Evolutionary conservation across 2,888 invertebrate species (phyloP).

Genomic region (Platycheirus albimanus): DNA sequence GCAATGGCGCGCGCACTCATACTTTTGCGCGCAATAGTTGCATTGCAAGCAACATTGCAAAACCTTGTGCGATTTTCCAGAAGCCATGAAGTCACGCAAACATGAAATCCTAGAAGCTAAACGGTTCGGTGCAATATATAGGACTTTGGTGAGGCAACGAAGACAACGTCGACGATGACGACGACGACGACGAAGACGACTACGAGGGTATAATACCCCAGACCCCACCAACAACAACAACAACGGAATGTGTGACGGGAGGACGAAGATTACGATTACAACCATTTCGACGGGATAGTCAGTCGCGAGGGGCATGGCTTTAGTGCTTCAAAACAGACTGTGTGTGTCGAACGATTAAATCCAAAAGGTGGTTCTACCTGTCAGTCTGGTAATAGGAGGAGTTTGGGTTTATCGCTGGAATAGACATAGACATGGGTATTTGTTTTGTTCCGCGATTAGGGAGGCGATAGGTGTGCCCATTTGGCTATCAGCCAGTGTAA

Average conservation of each 20-base stretch:
- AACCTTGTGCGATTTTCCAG: slow-evolving; percentile 51
- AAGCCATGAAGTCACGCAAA: slow-evolving; percentile 74
- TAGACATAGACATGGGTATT: slow-evolving; percentile 72
- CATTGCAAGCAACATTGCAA: slow-evolving; percentile 27
- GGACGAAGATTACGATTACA: slow-evolving; percentile 32
- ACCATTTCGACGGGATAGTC: slow-evolving; percentile 36
- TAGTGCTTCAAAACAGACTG: slow-evolving; percentile 25
- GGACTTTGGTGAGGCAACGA: too few relatives aligned
- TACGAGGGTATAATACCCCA: slow-evolving; percentile 9
- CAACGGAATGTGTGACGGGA: slow-evolving; percentile 19
- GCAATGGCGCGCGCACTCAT: slow-evolving; percentile 56
- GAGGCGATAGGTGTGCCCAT: slow-evolving; percentile 73
- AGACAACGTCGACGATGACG: slow-evolving; percentile 19
- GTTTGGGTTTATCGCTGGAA: slow-evolving; percentile 69
- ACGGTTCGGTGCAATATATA: slow-evolving; percentile 61
- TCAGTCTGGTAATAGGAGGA: slow-evolving; percentile 73
- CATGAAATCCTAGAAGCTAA: slow-evolving; percentile 72
- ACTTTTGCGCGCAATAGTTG: slow-evolving; percentile 45
- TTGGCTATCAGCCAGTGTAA: slow-evolving; percentile 71
- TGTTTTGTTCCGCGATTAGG: slow-evolving; percentile 72
- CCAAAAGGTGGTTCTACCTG: slow-evolving; percentile 74
- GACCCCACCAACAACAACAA: not conserved
- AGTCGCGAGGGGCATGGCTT: slow-evolving; percentile 66
- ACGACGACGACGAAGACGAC: slow-evolving; percentile 2
- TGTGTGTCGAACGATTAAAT: slow-evolving; percentile 70